A percentile compares a stretch with the other conserved stretches of the same genome.
phyloP scores from a whole-genome alignment of 2,888 invertebrate species.

The Mesorhabditis sp. region DNA sequence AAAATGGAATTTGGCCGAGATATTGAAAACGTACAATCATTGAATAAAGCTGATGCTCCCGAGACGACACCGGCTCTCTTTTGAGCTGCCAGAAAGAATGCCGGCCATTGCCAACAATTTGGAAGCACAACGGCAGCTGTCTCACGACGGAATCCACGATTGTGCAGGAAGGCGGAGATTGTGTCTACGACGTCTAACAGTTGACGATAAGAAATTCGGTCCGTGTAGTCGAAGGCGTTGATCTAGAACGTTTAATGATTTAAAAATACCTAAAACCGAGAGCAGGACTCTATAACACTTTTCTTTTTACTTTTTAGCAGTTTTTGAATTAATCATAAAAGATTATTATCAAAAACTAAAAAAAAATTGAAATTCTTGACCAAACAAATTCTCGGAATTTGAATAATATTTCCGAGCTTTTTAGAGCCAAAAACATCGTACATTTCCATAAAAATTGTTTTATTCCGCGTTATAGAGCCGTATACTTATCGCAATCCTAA shows the following conservation, averaged over 20 bases:
- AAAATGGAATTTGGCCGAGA: slow-evolving; percentile 11
- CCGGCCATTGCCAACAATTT: slow-evolving; percentile 33
- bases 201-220: background rate
- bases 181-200: background rate
- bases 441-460: too few relatives aligned
- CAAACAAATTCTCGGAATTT: too few relatives aligned
- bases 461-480: too few relatives aligned
- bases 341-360: too few relatives aligned
- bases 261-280: too few relatives aligned
- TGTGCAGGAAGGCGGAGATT: background rate
- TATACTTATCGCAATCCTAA: too few relatives aligned
- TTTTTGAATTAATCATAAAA: too few relatives aligned
- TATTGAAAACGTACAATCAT: slow-evolving; percentile 32
- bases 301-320: too few relatives aligned
- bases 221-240: background rate
- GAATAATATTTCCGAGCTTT: too few relatives aligned
- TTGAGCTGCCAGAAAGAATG: slow-evolving; percentile 35
- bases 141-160: background rate
- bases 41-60: slow-evolving; percentile 44
- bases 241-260: slow-evolving; percentile 11
- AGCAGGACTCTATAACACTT: too few relatives aligned
- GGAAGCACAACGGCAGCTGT: slow-evolving; percentile 30
- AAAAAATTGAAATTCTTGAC: too few relatives aligned
- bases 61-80: slow-evolving; percentile 34
- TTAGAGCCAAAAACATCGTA: too few relatives aligned